phyloP scores from a whole-genome alignment of 2,888 invertebrate species.

The Minunthozetes semirufus region DNA sequence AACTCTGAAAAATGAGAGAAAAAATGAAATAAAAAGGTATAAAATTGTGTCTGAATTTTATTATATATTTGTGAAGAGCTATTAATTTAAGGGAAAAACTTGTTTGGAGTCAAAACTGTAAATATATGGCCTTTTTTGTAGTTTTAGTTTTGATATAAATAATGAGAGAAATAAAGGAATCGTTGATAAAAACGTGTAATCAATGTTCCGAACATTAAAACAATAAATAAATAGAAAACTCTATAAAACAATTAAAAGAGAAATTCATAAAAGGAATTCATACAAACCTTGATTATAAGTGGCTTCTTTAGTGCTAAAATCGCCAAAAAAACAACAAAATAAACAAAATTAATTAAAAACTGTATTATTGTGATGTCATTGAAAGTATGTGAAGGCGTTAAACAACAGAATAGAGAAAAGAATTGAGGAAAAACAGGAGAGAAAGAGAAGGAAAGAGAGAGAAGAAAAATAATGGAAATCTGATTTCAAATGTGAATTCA shows the following conservation, averaged over 20 bases:
- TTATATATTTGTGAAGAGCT: background rate
- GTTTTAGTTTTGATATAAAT: background rate
- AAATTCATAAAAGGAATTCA: slow-evolving; percentile 19
- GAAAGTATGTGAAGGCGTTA: slow-evolving; percentile 9
- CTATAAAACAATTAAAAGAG: background rate
- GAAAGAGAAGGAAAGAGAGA: background rate
- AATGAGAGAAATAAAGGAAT: background rate
- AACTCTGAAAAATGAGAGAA: background rate
- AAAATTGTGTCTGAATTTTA: background rate
- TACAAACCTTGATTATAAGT: slow-evolving; percentile 62
- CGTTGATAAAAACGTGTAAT: background rate
- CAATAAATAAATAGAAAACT: too few species aligned
- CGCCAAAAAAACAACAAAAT: slow-evolving; percentile 41
- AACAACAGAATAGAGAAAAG: background rate
- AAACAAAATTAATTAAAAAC: background rate
- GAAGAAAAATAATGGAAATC: background rate
- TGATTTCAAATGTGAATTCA: background rate
- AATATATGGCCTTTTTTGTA: slow-evolving; percentile 4
- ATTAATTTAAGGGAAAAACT: background rate
- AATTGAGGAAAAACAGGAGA: background rate
- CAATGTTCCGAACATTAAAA: too few species aligned
- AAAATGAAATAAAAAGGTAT: background rate
- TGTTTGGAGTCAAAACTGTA: background rate
- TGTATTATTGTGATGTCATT: background rate
- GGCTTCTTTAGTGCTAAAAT: slow-evolving; percentile 68